Base-by-base conservation (phyloP, 2,113 vertebrate genomes). In the crab-eating macaque (Macaca fascicularis) region DNA sequence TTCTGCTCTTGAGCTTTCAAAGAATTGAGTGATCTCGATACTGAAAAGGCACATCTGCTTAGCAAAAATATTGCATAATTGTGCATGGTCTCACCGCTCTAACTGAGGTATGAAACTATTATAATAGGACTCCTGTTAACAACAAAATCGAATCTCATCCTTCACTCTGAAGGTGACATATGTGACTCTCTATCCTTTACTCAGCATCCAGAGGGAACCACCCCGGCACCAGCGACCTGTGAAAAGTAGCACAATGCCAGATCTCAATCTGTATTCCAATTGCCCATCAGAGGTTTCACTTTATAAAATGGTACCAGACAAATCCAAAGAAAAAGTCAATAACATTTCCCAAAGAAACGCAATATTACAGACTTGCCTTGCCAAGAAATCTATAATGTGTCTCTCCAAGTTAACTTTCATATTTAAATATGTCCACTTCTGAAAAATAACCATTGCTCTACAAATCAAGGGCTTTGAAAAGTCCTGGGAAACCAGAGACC, bases 1-100 rank as follows among this genome's bases (percentile, higher is more conserved):
- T 98, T 93, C 93, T 97, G 64, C 78, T 95, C n/a, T 48, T 96
- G 92, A 92, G 90, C 96, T 81, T 94, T 98, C 95, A 98, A 98
- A 97, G 90, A 67, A 89, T 23, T 94, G n/a, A 96, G 82, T 92
- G 52, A 97, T 61, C 75, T 90, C 22, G 90, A 25, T 93, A 69
- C 43, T 89, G 93, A 97, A 92, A 32, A 96, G 40, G 96, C 97
- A 95, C 69, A 97, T 52, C 86, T 98, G 84, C 69, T 98, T n/a
- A 84, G 90, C 89, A 97, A 89, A 98, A 97, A 92, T 92, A 92
- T 69, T 88, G 83, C 94, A 32, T 97, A 96, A 67, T 70, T 87
- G 72, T 91, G 1, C 40, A 11, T 61, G 84, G 1, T 91, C 64
- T 98, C 79, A 1, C 43, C 11, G 12, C 93, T 95, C 43, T 38